phyloP scores from a whole-genome alignment of 2,113 vertebrate genomes.

The Rhynchopsitta pachyrhyncha region DNA sequence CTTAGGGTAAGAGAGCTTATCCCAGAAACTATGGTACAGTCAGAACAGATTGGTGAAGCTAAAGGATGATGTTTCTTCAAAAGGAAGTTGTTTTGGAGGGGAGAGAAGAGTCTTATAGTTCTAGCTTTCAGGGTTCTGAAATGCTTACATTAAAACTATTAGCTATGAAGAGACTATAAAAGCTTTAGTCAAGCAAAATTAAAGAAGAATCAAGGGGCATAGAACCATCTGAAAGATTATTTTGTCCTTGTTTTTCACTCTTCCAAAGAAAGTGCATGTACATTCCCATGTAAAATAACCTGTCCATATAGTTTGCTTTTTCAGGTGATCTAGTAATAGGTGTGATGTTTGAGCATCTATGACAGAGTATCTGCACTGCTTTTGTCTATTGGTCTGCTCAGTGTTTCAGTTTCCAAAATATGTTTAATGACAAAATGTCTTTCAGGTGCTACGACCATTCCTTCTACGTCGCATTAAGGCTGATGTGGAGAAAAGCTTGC shows the following conservation, averaged over 20 bases:
- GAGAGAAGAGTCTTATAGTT: not conserved
- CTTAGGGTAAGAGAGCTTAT: not conserved
- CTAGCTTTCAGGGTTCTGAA: not conserved
- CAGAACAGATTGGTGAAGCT: not conserved
- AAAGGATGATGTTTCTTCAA: not conserved
- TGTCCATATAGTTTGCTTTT: not conserved
- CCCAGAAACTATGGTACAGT: not conserved
- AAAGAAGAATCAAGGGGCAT: not conserved
- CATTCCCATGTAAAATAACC: not conserved
- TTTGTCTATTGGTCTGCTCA: not conserved
- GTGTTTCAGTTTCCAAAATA: not conserved
- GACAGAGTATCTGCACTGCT: not conserved
- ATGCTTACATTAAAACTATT: not conserved
- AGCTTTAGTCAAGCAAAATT: not conserved
- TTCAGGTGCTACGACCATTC: conserved; percentile 92
- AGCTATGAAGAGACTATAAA: not conserved
- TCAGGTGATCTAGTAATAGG: not conserved
- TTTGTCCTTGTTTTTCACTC: not conserved
- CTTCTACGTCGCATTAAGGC: conserved; percentile 97
- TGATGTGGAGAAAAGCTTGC: conserved; percentile 95
- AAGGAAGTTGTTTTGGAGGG: not conserved
- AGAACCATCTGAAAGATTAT: not conserved
- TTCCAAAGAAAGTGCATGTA: not conserved
- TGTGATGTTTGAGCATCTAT: not conserved
- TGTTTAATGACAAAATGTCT: not conserved